Evolutionary conservation across 2,888 invertebrate genomes (phyloP), one percentile per base, ranked within the genome.

Genomic region (Gari tellinella): DNA sequence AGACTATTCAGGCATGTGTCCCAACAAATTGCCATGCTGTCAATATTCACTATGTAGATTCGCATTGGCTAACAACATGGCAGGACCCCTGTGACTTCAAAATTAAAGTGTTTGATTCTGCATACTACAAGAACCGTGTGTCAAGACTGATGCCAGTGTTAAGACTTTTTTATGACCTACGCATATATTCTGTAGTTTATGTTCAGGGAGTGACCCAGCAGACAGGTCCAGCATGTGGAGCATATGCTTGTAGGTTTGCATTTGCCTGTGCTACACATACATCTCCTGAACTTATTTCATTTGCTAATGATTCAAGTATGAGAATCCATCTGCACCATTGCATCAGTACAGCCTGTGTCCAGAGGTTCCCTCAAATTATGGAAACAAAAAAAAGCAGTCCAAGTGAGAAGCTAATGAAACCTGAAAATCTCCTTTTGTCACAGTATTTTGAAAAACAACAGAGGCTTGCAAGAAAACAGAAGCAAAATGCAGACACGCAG

Each of bases 11-110:
- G 10, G 7, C 10, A 8, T 14, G 12, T 45, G 46, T 45, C 7
- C 46, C 46, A 45, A n/a, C 17, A 8, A 8, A 45, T n/a, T 8
- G 17, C 7, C 46, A 45, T 21, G 2, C 48, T 19, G 48, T 48
- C 8, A 48, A 48, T 19, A 48, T 48, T 48, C 48, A 48, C 21
- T 48, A 21, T 21, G 2, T 23, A 4, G 23, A 48, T 21, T 17
- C 21, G 8, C 48, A 48, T 14, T 48, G 48, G 48, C 5, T 48
- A 4, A 48, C 48, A 17, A 19, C 48, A 19, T 48, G 48, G 48
- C 48, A 48, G 23, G 48, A 48, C 21, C 48, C 48, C 3, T 48
- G 48, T 48, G 48, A 48, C 21, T 19, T 48, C 2, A 48, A 10
- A 19, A 19, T 48, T 14, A 48, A 48, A 17, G 5, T 48, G 14